phyloP scores from a whole-genome alignment of 1,140 invertebrate species.

The Asobara japonica region DNA sequence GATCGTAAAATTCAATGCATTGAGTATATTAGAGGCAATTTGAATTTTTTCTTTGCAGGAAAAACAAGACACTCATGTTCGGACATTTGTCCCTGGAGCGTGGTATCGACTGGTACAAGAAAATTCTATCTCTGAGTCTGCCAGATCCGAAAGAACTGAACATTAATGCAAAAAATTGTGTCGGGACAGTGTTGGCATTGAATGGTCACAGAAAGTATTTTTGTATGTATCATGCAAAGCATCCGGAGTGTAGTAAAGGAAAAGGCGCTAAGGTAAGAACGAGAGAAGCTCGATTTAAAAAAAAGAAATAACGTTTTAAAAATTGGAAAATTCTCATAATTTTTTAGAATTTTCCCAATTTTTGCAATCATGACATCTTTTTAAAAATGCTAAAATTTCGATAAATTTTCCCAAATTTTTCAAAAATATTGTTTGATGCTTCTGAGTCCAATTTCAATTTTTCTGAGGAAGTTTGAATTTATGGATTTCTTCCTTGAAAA shows the following conservation, averaged over 20 bases:
- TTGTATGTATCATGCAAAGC: constrained; percentile 98
- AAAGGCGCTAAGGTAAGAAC: constrained; percentile 69
- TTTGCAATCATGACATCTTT: no score
- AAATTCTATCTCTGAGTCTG: constrained; percentile 85
- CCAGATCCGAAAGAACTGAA: constrained; percentile 82
- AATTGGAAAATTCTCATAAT: no score
- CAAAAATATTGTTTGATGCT: no score
- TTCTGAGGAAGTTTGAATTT: no score
- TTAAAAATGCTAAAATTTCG: no score
- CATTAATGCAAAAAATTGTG: constrained; percentile 96
- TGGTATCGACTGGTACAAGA: constrained; percentile 91
- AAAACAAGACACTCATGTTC: constrained; percentile 93
- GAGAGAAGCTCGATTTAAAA: neutral
- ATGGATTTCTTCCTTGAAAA: no score
- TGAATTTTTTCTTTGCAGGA: constrained; percentile 63
- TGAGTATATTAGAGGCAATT: no score
- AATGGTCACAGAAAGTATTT: constrained; percentile 98
- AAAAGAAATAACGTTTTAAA: neutral
- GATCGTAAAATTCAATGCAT: no score
- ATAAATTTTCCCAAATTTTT: no score
- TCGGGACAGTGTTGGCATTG: constrained; percentile 94
- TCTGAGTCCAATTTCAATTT: no score
- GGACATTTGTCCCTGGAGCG: constrained; percentile 92
- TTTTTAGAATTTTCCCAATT: no score
- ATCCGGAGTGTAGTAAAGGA: constrained; percentile 71